A percentile compares a stretch with the other conserved stretches of the same genome.
These are phyloP conservation scores for Harpagoxenus sublaevis DNA, from an alignment of 2,888 invertebrate species.

Conservation along the genomic window DNA sequence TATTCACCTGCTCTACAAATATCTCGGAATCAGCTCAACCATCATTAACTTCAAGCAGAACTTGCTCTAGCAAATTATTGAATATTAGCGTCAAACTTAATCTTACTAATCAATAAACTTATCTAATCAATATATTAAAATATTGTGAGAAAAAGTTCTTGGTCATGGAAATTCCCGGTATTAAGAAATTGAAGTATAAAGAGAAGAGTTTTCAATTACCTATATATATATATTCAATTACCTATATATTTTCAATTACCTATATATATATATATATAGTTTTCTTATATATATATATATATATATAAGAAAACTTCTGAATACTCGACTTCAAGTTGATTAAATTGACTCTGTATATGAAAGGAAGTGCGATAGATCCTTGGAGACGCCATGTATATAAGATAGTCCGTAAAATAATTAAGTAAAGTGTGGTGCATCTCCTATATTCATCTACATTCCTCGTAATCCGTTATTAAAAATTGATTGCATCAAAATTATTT, in stretches of 20 bases:
- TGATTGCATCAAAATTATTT: not conserved
- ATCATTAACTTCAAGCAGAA: not conserved
- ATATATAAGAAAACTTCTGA: too few relatives aligned
- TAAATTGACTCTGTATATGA: not conserved
- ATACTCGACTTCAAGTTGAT: not conserved
- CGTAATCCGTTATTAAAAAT: not conserved
- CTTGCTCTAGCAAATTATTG: not conserved
- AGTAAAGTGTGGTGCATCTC: not conserved
- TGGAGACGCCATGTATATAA: not conserved
- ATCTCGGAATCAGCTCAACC: conserved; percentile 16
- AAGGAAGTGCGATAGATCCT: not conserved
- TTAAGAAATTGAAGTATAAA: not conserved
- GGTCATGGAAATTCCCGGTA: not conserved
- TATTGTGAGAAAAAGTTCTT: not conserved
- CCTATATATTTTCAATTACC: too few relatives aligned
- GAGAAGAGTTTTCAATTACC: not conserved
- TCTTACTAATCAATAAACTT: too few relatives aligned
- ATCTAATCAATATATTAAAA: not conserved
- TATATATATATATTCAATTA: too few relatives aligned
- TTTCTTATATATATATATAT: too few relatives aligned
- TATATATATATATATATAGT: too few relatives aligned
- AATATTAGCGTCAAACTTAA: not conserved
- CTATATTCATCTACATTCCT: not conserved
- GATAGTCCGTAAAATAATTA: not conserved
- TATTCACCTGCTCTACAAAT: conserved; percentile 18